Conservation (phyloP, 2,113 vertebrate species). For the Elaphurus davidianus region DNA sequence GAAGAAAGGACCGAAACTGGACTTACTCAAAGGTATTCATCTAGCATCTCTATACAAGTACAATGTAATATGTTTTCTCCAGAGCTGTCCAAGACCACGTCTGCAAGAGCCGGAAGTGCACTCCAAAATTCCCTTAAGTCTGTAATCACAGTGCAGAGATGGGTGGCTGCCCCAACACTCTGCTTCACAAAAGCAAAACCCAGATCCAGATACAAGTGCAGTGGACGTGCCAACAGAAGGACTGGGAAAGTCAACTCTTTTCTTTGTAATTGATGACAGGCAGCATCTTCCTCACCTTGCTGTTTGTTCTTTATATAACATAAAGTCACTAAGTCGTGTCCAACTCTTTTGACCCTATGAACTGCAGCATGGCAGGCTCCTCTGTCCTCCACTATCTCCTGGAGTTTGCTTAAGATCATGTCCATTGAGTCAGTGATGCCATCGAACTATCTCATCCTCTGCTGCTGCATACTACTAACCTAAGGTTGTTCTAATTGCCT, state of each 20-base stretch:
- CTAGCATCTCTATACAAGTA: not conserved
- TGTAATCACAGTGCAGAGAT: not conserved
- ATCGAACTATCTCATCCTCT: not conserved
- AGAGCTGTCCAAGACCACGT: fast-evolving
- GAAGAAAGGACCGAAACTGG: not conserved
- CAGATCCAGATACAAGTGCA: not conserved
- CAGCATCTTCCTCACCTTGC: not conserved
- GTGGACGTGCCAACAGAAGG: not conserved
- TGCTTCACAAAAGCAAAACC: not conserved
- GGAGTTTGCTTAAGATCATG: not conserved
- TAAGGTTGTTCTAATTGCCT: not conserved
- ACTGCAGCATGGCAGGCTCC: not conserved
- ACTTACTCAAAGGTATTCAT: fast-evolving
- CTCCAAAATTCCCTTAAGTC: not conserved
- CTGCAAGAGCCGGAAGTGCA: not conserved
- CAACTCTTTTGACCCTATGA: not conserved
- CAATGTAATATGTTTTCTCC: not conserved
- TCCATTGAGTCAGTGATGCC: not conserved
- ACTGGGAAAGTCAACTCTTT: too few species aligned
- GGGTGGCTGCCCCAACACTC: fast-evolving
- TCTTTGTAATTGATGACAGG: not conserved
- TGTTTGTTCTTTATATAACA: not conserved
- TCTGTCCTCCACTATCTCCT: not conserved
- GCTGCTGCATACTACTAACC: too few species aligned
- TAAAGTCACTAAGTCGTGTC: fast-evolving